A percentile compares a stretch with the other conserved stretches of the same genome.
Evolutionary conservation across 2,113 vertebrate genomes (phyloP).

Genomic region (Bubalus kerabau): DNA sequence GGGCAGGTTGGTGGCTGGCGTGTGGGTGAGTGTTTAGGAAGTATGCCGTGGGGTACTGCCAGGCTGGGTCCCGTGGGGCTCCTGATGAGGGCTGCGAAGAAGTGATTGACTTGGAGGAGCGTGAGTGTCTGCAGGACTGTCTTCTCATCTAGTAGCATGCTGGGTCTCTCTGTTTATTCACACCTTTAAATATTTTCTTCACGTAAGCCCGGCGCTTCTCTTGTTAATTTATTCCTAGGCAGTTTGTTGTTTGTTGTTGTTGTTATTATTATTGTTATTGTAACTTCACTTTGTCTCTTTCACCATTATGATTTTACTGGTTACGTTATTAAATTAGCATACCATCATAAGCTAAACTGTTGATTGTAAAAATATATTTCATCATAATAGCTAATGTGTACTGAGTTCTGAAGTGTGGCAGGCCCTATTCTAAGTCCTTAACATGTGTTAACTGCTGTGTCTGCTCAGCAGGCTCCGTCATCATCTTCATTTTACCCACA

Average conservation of each 20-base stretch:
- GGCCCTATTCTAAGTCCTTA: neutral
- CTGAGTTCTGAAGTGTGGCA: neutral
- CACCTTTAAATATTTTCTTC: neutral
- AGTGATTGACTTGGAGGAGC: neutral
- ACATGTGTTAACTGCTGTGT: neutral
- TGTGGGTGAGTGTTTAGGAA: neutral
- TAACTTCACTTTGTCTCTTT: neutral
- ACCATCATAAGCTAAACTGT: neutral
- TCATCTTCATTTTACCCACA: neutral
- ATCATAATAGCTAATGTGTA: neutral
- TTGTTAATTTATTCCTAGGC: neutral
- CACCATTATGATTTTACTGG: neutral
- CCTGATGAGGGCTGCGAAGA: neutral
- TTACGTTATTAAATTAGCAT: neutral
- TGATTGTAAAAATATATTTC: neutral
- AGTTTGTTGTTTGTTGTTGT: neutral
- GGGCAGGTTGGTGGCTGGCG: neutral
- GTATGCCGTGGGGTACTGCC: no score
- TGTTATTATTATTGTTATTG: neutral
- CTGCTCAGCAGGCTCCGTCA: neutral
- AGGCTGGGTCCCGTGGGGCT: neutral
- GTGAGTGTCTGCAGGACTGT: fast-evolving
- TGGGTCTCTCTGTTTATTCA: neutral
- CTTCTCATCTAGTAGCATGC: neutral
- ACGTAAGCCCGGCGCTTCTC: neutral